Percentiles rank a stretch among this genome's conserved stretches.
Evolutionary conservation across 2,113 vertebrate genomes (phyloP).

Genomic region (Eublepharis macularius): DNA sequence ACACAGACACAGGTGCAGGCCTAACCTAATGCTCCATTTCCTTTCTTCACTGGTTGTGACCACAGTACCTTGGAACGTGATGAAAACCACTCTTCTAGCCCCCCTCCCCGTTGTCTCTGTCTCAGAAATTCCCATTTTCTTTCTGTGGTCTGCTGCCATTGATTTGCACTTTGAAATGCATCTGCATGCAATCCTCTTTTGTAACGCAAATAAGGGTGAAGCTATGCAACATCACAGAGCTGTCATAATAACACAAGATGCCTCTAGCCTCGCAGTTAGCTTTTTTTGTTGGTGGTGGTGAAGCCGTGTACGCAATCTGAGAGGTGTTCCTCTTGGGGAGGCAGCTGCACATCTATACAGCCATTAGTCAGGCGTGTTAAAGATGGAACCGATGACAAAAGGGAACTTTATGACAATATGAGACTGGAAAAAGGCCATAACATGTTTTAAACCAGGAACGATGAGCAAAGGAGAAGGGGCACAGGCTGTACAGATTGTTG

Average conservation of each 20-base stretch:
- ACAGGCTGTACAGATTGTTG: constrained; percentile 17
- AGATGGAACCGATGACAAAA: constrained; percentile 58
- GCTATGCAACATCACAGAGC: constrained; percentile 11
- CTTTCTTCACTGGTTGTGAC: not conserved
- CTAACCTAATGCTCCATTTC: not conserved
- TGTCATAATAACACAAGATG: constrained; percentile 35
- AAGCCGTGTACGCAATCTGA: not conserved
- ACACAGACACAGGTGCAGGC: constrained; percentile 17
- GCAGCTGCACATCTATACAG: constrained; percentile 46
- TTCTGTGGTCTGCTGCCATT: constrained; percentile 53
- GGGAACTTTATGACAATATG: constrained; percentile 40
- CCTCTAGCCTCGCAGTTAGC: constrained; percentile 41
- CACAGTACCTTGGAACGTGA: not conserved
- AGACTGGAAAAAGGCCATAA: constrained; percentile 49
- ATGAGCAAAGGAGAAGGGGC: constrained; percentile 35
- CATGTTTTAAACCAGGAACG: constrained; percentile 56
- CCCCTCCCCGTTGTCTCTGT: constrained; percentile 14
- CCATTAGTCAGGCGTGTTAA: constrained; percentile 55
- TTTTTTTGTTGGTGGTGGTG: constrained; percentile 15
- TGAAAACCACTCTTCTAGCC: constrained; percentile 29
- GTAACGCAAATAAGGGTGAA: constrained; percentile 48
- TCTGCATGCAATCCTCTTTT: constrained; percentile 42
- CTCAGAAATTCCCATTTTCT: constrained; percentile 18
- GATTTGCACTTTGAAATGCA: constrained; percentile 62
- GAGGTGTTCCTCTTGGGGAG: constrained; percentile 39